phyloP scores from a whole-genome alignment of 2,888 invertebrate species.

The Drosophila phalerata region DNA sequence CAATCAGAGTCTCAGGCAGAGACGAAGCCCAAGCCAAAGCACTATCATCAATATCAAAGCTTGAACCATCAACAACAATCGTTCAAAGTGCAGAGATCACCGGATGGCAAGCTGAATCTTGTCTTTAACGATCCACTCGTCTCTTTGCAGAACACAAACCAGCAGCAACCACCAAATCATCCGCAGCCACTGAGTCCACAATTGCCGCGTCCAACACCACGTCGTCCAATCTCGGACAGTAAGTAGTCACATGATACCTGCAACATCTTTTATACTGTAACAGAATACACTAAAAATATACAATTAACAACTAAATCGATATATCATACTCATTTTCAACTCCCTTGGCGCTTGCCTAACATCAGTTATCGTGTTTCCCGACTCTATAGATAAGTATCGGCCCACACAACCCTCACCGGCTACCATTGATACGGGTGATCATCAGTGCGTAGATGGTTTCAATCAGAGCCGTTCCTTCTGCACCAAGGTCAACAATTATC shows the following conservation, averaged over 20 bases:
- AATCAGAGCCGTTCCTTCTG: constrained; percentile 85
- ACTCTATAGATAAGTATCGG: constrained; percentile 43
- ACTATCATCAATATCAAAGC: constrained; percentile 71
- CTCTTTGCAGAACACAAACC: constrained; percentile 69
- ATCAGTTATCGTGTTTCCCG: constrained; percentile 71
- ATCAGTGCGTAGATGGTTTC: constrained; percentile 63
- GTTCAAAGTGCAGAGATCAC: constrained; percentile 84
- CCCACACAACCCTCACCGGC: not conserved
- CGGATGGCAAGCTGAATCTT: constrained; percentile 83
- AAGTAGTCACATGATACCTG: constrained; percentile 38
- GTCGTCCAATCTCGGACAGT: constrained; percentile 52
- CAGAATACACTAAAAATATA: constrained; percentile 23
- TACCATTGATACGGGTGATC: constrained; percentile 32
- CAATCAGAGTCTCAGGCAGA: constrained; percentile 20
- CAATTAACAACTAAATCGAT: constrained; percentile 64
- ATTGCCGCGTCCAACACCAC: constrained; percentile 33
- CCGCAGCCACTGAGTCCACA: constrained; percentile 33
- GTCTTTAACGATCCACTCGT: constrained; percentile 83
- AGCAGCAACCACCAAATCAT: constrained; percentile 8
- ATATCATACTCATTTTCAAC: constrained; percentile 45
- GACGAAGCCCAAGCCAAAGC: constrained; percentile 44
- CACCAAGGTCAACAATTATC: constrained; percentile 85
- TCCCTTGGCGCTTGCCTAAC: constrained; percentile 59
- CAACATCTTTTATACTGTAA: not conserved
- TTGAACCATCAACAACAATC: constrained; percentile 72